These are phyloP conservation scores for Falco novaeseelandiae DNA, from an alignment of 2,797 vertebrate genomes.

Conservation along the genomic window DNA sequence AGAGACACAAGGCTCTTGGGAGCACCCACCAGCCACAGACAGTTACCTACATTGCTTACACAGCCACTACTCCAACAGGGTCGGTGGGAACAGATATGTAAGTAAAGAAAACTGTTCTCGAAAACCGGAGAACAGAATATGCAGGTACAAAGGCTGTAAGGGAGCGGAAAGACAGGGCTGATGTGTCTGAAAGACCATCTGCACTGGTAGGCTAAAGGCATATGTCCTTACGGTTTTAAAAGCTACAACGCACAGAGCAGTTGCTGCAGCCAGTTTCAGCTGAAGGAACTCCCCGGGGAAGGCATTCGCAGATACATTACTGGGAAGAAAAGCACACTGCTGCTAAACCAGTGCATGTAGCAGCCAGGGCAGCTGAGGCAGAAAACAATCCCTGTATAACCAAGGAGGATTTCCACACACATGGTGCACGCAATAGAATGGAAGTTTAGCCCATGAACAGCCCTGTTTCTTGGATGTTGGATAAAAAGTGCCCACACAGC, in stretches of 20 bases:
- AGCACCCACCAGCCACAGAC: background rate
- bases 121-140: background rate
- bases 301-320: too few relatives aligned
- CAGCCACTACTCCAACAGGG: background rate
- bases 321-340: background rate
- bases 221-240: background rate
- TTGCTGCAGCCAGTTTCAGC: background rate
- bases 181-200: background rate
- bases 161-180: too few relatives aligned
- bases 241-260: background rate
- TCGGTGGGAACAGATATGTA: background rate
- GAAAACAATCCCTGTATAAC: background rate
- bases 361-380: background rate
- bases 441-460: too few relatives aligned
- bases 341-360: background rate
- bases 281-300: background rate
- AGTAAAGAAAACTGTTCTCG: background rate
- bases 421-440: background rate
- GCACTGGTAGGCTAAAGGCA: background rate
- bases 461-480: background rate
- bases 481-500: background rate
- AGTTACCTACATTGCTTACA: background rate
- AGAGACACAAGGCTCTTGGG: background rate
- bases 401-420: background rate
- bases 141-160: background rate